Conservation (phyloP, 2,888 invertebrate genomes). For the Tethea ocularis region DNA sequence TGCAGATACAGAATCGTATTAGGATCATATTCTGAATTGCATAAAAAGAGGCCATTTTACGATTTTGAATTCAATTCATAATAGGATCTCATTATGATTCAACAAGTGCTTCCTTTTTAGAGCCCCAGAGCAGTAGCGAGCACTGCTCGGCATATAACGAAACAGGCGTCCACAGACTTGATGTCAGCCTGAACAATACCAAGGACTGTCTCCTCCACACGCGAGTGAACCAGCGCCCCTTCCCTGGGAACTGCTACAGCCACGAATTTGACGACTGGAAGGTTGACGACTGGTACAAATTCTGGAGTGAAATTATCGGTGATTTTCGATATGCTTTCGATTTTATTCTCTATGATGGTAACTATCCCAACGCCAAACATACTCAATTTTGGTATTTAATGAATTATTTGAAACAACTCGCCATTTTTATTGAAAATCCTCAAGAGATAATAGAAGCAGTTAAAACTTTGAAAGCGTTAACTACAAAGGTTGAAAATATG, state of each 20-base stretch:
- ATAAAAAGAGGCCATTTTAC: no score
- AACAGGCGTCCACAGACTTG: not conserved
- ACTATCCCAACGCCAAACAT: not conserved
- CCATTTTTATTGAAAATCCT: not conserved
- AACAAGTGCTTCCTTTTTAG: no score
- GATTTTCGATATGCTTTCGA: not conserved
- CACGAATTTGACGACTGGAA: not conserved
- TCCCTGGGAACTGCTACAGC: not conserved
- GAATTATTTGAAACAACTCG: not conserved
- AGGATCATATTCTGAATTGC: no score
- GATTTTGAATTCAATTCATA: no score
- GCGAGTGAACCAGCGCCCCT: not conserved
- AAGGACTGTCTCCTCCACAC: not conserved
- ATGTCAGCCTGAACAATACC: not conserved
- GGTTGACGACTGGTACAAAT: not conserved
- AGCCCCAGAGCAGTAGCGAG: no score
- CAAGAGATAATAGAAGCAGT: not conserved
- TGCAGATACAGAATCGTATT: no score
- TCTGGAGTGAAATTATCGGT: slow-evolving; percentile 2
- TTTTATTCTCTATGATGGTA: not conserved
- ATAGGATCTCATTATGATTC: no score
- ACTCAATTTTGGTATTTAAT: not conserved
- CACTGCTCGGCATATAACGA: not conserved
- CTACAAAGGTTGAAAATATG: not conserved
- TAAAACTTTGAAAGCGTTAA: not conserved